phyloP scores from a whole-genome alignment of 2,888 invertebrate genomes.

The Ferdinandea cuprea region DNA sequence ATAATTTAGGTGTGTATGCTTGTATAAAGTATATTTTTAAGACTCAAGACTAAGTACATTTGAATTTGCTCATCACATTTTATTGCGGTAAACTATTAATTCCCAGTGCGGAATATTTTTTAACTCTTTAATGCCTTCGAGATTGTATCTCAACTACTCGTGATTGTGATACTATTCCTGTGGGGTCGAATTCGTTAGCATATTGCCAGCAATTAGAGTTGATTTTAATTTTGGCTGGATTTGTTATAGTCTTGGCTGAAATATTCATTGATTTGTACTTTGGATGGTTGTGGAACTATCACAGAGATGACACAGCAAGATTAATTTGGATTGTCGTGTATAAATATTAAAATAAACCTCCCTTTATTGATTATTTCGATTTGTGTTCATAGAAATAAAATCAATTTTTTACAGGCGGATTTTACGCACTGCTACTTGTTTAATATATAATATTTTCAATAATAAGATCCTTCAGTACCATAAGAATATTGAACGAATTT shows the following conservation, averaged over 20 bases:
- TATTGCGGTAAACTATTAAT: constrained; percentile 34
- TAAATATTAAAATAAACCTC: too few species aligned
- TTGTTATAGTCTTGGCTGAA: background rate
- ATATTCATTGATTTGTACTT: background rate
- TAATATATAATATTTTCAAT: too few species aligned
- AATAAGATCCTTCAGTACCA: too few species aligned
- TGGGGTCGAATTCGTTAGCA: constrained; percentile 15
- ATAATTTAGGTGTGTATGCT: constrained; percentile 11
- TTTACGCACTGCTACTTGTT: too few species aligned
- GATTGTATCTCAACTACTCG: constrained; percentile 21
- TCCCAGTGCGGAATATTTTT: constrained; percentile 23
- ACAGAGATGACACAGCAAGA: too few species aligned
- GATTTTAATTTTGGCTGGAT: background rate
- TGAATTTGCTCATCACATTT: constrained; percentile 26
- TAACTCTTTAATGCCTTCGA: constrained; percentile 15
- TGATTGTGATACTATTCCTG: constrained; percentile 29
- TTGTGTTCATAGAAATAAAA: too few species aligned
- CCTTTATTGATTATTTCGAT: too few species aligned
- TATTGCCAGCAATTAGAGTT: background rate
- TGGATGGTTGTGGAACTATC: too few species aligned
- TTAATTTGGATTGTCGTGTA: too few species aligned
- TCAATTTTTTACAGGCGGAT: too few species aligned
- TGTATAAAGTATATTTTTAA: background rate
- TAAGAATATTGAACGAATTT: too few species aligned
- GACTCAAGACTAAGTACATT: background rate